These are phyloP conservation scores for Drosophila mulleri DNA, from an alignment of 2,888 invertebrate species.

Conservation along the genomic window DNA sequence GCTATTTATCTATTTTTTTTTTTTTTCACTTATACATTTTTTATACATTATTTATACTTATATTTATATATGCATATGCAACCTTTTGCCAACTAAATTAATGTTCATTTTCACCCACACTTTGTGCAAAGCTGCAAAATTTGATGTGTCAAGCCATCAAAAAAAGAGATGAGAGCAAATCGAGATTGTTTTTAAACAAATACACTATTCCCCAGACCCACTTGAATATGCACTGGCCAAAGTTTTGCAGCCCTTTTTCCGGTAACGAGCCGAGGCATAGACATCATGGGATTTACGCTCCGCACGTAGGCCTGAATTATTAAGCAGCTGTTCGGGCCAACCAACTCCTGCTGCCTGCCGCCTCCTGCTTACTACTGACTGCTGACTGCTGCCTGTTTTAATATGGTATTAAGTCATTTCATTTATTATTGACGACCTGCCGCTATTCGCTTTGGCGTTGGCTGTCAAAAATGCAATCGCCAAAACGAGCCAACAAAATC, in stretches of 20 bases:
- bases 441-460: constrained; percentile 45
- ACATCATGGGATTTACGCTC: constrained; percentile 44
- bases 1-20: not conserved
- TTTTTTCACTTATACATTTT: not conserved
- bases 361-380: too few relatives aligned
- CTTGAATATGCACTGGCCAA: constrained; percentile 22
- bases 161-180: not conserved
- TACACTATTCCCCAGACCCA: constrained; percentile 19
- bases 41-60: not conserved
- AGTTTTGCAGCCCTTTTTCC: constrained; percentile 21
- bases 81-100: not conserved
- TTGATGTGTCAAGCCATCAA: not conserved
- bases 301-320: constrained; percentile 54
- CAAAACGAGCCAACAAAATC: constrained; percentile 21
- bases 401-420: constrained; percentile 74
- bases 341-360: constrained; percentile 28
- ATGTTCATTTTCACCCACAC: not conserved
- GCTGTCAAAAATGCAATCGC: constrained; percentile 75
- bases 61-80: too few relatives aligned
- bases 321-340: constrained; percentile 35
- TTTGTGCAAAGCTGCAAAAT: not conserved
- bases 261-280: constrained; percentile 36
- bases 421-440: constrained; percentile 70
- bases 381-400: constrained; percentile 51
- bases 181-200: not conserved